These are phyloP conservation scores for Phenganax subtilis DNA, from an alignment of 92 coral and sea anemone species.

Conservation along the genomic window DNA sequence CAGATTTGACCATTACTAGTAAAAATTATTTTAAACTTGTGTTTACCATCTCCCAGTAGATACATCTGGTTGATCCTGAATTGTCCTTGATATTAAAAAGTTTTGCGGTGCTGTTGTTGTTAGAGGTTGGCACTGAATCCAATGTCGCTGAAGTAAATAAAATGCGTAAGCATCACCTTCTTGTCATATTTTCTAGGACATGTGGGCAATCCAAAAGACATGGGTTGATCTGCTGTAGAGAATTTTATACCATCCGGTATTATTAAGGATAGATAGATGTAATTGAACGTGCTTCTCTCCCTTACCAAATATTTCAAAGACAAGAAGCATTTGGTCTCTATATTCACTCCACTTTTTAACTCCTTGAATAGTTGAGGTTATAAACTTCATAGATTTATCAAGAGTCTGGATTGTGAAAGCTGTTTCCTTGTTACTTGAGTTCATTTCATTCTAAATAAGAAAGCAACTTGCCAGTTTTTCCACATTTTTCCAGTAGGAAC, in stretches of 20 bases:
- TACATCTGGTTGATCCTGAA: slow-evolving; percentile 79
- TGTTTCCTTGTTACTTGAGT: background rate
- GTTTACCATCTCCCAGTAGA: slow-evolving; percentile 97
- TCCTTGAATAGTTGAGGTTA: slow-evolving; percentile 63
- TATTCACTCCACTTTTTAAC: slow-evolving; percentile 66
- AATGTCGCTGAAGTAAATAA: slow-evolving; percentile 56
- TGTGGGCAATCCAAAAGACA: no score
- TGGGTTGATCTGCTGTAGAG: no score
- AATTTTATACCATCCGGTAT: background rate
- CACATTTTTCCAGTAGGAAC: slow-evolving; percentile 6
- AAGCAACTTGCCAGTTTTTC: background rate
- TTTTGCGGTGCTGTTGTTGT: slow-evolving; percentile 66
- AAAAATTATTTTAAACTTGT: background rate
- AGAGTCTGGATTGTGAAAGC: slow-evolving; percentile 27
- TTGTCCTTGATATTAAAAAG: slow-evolving; percentile 69
- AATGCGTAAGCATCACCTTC: background rate
- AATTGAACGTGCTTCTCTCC: background rate
- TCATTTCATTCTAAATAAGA: slow-evolving; percentile 11
- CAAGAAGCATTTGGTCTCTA: slow-evolving; percentile 58
- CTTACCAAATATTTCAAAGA: slow-evolving; percentile 89
- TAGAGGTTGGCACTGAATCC: slow-evolving; percentile 85
- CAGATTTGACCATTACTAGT: background rate
- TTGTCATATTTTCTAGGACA: background rate
- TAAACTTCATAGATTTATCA: slow-evolving; percentile 67
- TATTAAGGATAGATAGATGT: background rate